Base-by-base conservation (phyloP, 2,888 invertebrate species). In the Dasypogon diadema region DNA sequence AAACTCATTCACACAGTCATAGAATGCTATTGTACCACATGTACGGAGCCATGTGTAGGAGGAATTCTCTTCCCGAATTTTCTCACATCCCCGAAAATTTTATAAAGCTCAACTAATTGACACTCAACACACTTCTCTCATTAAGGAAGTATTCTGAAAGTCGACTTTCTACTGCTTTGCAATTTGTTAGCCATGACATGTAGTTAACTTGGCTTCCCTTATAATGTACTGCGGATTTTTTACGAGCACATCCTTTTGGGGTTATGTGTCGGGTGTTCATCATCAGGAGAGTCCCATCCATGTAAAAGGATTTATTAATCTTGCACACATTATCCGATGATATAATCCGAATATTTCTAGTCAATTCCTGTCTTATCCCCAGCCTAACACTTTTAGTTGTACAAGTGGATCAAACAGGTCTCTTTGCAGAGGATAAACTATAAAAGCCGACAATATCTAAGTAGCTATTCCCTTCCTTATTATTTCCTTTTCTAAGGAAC, bases 61-160 rank as follows among this genome's bases (percentile, higher is more conserved):
- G n/a, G 8, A 56, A 24, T 6, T 24, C 58, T 24, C 58, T 30
- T 30, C 30, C 58, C 16, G 58, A 42, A 42, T 42, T 12, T 12
- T 58, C 34, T 58, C 58, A 34, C 26, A 58, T 30, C 22, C 58
- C 34, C 30, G 30, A 58, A 58, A 30, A 14, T 56, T 24, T 18
- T 22, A 6, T 42, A 30, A 58, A 58, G 58, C 58, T 58, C 58
- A 58, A 58, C 58, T 58, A 58, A 58, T 58, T 58, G 58, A 58
- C 58, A 58, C 58, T 34, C 30, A 30, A 30, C 58, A 58, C 26
- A 58, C 34, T 58, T 18, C 34, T 58, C 58, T 58, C 58, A 58
- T 58, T 58, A 58, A 58, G 22, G 30, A 58, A 58, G 30, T 58
- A 16, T 58, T 58, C 58, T 14, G 34, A 58, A 58, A 58, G 58